Evolutionary conservation across 2,888 invertebrate species (phyloP).

Genomic region (Griposia aprilina): DNA sequence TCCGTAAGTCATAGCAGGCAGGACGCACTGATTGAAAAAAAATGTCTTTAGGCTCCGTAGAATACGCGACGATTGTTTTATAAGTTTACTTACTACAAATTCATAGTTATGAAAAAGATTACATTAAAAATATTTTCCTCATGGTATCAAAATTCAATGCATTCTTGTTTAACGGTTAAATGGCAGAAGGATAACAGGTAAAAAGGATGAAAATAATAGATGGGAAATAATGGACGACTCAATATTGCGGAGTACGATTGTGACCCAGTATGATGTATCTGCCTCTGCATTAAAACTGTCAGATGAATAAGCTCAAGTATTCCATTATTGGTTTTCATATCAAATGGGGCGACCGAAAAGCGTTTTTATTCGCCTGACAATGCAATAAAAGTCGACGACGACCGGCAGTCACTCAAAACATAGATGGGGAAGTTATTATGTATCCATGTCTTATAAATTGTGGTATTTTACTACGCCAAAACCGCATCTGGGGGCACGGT

Average conservation of each 20-base stretch:
- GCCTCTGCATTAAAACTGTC: neutral
- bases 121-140: no score
- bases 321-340: conserved; percentile 8
- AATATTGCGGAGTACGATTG: conserved; percentile 22
- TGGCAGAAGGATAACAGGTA: neutral
- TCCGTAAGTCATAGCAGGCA: no score
- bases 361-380: neutral
- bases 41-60: no score
- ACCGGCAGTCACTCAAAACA: neutral
- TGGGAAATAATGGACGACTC: conserved; percentile 6
- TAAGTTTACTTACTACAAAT: no score
- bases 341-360: neutral
- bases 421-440: neutral
- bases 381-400: neutral
- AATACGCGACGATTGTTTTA: no score
- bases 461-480: no score
- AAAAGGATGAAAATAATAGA: conserved; percentile 10
- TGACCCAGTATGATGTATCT: conserved; percentile 24
- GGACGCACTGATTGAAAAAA: no score
- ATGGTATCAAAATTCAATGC: neutral
- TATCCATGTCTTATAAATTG: neutral
- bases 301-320: neutral
- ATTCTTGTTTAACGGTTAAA: neutral
- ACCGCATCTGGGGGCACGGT: no score
- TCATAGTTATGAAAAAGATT: no score